Conservation (phyloP, 2,113 vertebrate species). For the Formicarius rufipectus region DNA sequence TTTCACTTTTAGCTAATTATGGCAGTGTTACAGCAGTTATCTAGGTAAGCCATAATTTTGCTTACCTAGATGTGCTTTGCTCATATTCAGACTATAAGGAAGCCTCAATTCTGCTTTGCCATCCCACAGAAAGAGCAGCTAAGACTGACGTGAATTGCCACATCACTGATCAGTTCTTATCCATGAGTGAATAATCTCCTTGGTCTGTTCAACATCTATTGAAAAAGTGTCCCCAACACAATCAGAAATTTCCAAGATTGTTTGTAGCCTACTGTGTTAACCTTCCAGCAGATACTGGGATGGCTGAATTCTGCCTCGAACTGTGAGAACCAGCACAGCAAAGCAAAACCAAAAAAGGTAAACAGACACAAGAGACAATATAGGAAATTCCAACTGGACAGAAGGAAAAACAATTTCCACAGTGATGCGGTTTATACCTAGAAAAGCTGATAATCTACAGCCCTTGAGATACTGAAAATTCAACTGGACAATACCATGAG, state of each 20-base stretch:
- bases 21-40: too few species aligned
- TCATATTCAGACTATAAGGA: not conserved
- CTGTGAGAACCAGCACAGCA: not conserved
- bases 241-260: not conserved
- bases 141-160: not conserved
- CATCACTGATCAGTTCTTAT: not conserved
- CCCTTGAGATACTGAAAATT: not conserved
- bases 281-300: not conserved
- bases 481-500: not conserved
- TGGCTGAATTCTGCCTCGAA: not conserved
- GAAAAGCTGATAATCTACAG: not conserved
- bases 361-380: not conserved
- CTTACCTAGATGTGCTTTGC: not conserved
- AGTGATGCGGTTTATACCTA: not conserved
- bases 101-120: not conserved
- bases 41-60: too few species aligned
- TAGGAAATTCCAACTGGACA: not conserved
- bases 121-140: not conserved
- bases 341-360: not conserved
- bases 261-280: not conserved
- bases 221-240: not conserved
- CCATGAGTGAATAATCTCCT: not conserved
- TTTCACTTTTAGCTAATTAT: not conserved
- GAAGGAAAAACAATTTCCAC: not conserved
- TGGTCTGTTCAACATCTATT: not conserved